Base-by-base conservation (phyloP, 2,113 vertebrate species). In the Gopherus evgoodei region DNA sequence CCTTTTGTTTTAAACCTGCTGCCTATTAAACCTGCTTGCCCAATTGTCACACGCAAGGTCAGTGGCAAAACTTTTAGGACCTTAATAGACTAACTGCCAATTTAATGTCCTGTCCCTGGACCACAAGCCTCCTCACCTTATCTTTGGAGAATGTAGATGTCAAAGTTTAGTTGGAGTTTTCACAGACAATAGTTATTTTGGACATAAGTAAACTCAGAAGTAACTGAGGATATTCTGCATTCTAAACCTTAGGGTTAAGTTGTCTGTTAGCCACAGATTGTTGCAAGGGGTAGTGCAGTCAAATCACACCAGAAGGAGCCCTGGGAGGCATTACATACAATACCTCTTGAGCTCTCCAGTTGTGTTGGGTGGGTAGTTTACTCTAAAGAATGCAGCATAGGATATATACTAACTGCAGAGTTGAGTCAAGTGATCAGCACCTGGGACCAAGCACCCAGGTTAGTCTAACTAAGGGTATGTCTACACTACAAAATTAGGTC, bases 321-420 rank as follows among this genome's bases (percentile, higher is more conserved):
- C 42, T 38, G 44, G 21, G 2, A 27, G 1, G 1, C 21, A 72
- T 4, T 50, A 42, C 12, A 2, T 16, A 79, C 4, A 50, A 24
- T 35, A 1, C 54, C 29, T 65, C 9, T 1, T 52, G 59, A 44
- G 47, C 54, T 38, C 62, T 42, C 24, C 29, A 35, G 62, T 52
- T 22, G 1, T 3, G 44, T n/a, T 79, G 10, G 0, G 0, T 11
- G 44, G 21, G 27, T 6, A 27, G 3, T 6, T 29, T 76, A 53
- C 29, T 65, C 25, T 49, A 1, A 0, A 16, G 2, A 9, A 38
- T 65, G 47, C 42, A 82, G 47, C 79, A 50, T 35, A 65, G 59
- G 29, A 3, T 62, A 14, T 62, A 11, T 16, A 62, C 35, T 62
- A 6, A 62, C 6, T 14, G 31, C 29, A 62, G 59, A 62, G 62